Percentiles rank a stretch among this genome's conserved stretches.
phyloP scores from a whole-genome alignment of 2,797 vertebrate genomes.

The Agapornis canus region DNA sequence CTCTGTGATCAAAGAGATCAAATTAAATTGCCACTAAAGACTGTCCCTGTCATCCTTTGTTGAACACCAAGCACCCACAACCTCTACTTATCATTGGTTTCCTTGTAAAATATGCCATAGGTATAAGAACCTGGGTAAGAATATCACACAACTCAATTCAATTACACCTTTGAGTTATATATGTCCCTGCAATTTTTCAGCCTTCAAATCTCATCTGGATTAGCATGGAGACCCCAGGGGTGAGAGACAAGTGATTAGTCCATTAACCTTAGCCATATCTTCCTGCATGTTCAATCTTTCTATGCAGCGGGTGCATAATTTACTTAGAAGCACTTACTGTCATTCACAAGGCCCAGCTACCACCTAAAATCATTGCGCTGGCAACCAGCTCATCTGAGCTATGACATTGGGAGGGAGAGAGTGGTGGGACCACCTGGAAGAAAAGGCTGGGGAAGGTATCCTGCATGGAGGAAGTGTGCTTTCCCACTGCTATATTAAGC shows the following conservation, averaged over 20 bases:
- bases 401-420: neutral
- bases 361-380: neutral
- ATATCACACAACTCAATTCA: constrained; percentile 56
- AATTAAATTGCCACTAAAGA: neutral
- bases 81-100: constrained; percentile 28
- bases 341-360: constrained; percentile 24
- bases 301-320: constrained; percentile 50
- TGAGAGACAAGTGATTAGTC: constrained; percentile 66
- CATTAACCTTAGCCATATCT: constrained; percentile 57
- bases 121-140: constrained; percentile 24
- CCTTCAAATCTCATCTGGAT: constrained; percentile 59
- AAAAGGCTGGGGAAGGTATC: neutral
- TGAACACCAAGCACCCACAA: neutral
- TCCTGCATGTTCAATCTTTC: constrained; percentile 27
- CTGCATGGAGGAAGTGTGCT: neutral
- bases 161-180: constrained; percentile 34
- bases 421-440: neutral
- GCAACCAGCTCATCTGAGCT: neutral
- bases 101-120: constrained; percentile 20
- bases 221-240: constrained; percentile 30
- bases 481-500: neutral
- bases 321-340: constrained; percentile 58
- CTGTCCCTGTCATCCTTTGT: neutral
- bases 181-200: constrained; percentile 45
- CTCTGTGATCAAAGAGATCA: neutral